A percentile compares a stretch with the other conserved stretches of the same genome.
These are phyloP conservation scores for Stegodyphus dumicola DNA, from an alignment of 1,140 invertebrate genomes.

Conservation along the genomic window DNA sequence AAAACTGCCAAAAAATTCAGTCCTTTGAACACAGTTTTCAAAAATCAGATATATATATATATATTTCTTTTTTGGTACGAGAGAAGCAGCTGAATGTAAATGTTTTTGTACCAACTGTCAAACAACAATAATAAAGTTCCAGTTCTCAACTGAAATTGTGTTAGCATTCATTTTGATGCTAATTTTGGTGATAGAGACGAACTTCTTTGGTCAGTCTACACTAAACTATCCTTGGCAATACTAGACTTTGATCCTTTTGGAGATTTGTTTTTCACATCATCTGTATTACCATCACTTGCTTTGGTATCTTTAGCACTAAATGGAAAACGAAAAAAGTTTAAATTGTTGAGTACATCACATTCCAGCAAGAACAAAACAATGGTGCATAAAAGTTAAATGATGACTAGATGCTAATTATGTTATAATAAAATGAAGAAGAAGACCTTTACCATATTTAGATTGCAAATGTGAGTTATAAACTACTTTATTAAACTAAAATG, in stretches of 20 bases:
- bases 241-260: constrained; percentile 62
- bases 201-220: constrained; percentile 57
- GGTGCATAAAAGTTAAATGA: background rate
- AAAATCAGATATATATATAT: background rate
- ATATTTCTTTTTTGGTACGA: background rate
- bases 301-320: constrained; percentile 43
- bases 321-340: background rate
- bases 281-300: constrained; percentile 43
- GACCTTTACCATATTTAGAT: constrained; percentile 32
- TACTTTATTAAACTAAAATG: constrained; percentile 2
- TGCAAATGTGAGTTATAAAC: constrained; percentile 44
- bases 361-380: background rate
- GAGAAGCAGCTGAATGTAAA: constrained; percentile 34
- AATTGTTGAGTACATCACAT: background rate
- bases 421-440: background rate
- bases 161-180: constrained; percentile 34
- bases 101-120: constrained; percentile 2
- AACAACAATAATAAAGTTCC: constrained; percentile 50
- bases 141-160: constrained; percentile 38
- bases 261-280: constrained; percentile 60
- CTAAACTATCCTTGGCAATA: constrained; percentile 63
- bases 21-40: background rate
- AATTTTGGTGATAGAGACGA: constrained; percentile 14
- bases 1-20: background rate
- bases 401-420: background rate